Percentiles rank a stretch among this genome's conserved stretches.
Conservation (phyloP, 2,797 vertebrate species). For the Falco berigora region DNA sequence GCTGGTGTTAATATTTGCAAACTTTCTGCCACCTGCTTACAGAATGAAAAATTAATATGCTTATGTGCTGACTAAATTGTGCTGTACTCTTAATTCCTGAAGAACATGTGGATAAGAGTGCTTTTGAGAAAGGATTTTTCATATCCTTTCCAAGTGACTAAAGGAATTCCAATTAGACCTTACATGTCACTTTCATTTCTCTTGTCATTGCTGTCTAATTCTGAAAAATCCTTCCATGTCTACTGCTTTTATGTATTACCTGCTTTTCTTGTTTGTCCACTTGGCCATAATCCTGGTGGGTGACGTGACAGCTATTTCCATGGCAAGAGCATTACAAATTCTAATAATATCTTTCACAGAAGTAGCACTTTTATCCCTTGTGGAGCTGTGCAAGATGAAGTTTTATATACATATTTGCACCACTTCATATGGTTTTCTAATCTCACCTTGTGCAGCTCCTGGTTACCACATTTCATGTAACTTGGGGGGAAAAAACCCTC, state of each 20-base stretch:
- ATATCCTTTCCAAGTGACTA: conserved; percentile 40
- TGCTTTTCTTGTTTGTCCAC: conserved; percentile 40
- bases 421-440: background rate
- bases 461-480: background rate
- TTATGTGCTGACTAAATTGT: conserved; percentile 40
- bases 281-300: background rate
- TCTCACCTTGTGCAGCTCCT: background rate
- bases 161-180: conserved; percentile 55
- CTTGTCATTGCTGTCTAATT: conserved; percentile 35
- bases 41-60: conserved; percentile 50
- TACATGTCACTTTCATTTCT: conserved; percentile 34
- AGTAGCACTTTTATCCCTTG: background rate
- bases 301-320: conserved; percentile 51
- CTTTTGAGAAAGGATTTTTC: conserved; percentile 38
- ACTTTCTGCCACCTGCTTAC: background rate
- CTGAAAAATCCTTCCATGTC: conserved; percentile 28
- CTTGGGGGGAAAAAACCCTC: background rate
- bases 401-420: background rate
- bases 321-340: conserved; percentile 29
- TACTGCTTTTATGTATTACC: conserved; percentile 18
- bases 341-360: conserved; percentile 37
- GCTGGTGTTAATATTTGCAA: background rate
- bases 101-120: conserved; percentile 53
- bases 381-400: background rate
- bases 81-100: conserved; percentile 48